A percentile compares a stretch with the other conserved stretches of the same genome.
phyloP scores from a whole-genome alignment of 2,113 vertebrate genomes.

The Oncorhynchus clarkii region DNA sequence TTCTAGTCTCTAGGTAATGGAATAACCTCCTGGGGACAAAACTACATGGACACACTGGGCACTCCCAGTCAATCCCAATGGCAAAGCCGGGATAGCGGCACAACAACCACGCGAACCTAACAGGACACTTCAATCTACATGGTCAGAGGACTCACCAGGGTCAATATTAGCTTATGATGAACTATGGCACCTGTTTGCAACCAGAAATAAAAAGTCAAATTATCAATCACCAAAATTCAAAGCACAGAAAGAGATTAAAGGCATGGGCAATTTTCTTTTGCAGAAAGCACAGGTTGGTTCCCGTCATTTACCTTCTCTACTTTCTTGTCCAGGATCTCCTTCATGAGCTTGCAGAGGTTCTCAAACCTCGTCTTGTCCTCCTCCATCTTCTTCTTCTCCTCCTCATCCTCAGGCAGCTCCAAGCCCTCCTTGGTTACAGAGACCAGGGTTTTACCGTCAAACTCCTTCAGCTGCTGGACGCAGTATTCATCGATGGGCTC shows the following conservation, averaged over 20 bases:
- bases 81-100: not conserved
- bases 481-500: slow-evolving; percentile 95
- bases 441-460: slow-evolving; percentile 89
- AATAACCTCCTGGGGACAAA: not conserved
- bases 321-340: slow-evolving; percentile 96
- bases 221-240: not conserved
- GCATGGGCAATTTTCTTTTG: too few relatives aligned
- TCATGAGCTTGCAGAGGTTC: slow-evolving; percentile 93
- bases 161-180: slow-evolving; percentile 24
- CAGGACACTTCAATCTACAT: not conserved
- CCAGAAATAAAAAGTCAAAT: slow-evolving; percentile 47
- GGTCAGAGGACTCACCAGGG: slow-evolving; percentile 57
- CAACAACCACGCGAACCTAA: slow-evolving; percentile 14
- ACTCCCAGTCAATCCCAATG: not conserved
- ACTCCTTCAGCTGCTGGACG: slow-evolving; percentile 94
- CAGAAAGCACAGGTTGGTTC: not conserved
- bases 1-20: not conserved
- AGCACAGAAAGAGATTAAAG: not conserved
- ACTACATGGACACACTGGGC: not conserved
- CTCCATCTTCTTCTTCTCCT: slow-evolving; percentile 97
- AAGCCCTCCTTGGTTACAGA: slow-evolving; percentile 93
- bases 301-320: slow-evolving; percentile 82
- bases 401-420: slow-evolving; percentile 93
- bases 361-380: slow-evolving; percentile 92
- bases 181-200: slow-evolving; percentile 61